Percentiles rank a stretch among this genome's conserved stretches.
Evolutionary conservation across 2,888 invertebrate genomes (phyloP).

Genomic region (Shargacucullia verbasci): DNA sequence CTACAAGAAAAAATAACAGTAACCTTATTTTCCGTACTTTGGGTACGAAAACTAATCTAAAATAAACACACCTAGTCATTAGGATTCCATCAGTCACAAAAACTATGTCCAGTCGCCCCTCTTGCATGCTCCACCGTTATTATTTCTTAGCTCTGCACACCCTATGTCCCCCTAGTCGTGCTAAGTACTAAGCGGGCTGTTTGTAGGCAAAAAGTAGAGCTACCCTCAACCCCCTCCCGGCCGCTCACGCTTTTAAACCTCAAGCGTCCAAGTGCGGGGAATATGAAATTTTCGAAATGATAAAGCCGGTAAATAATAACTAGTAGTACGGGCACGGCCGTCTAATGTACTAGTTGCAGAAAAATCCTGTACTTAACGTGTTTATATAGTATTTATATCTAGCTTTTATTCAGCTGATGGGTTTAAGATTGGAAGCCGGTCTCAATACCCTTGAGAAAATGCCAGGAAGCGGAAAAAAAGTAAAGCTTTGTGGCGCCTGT

Average conservation of each 20-base stretch:
- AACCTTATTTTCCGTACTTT: conserved; percentile 6
- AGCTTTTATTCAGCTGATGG: no score
- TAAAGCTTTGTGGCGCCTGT: no score
- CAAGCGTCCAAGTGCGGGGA: conserved; percentile 89
- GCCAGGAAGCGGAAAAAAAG: no score
- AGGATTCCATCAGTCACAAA: conserved; percentile 68
- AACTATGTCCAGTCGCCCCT: conserved; percentile 71
- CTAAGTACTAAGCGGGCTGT: conserved; percentile 81
- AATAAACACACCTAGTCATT: conserved; percentile 59
- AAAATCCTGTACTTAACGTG: conserved; percentile 42
- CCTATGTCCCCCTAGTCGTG: conserved; percentile 77
- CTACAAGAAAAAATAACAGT: not conserved
- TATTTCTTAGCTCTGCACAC: conserved; percentile 82
- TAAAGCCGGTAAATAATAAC: conserved; percentile 89
- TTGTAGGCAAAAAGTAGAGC: conserved; percentile 83
- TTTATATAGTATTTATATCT: no score
- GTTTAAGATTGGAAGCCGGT: no score
- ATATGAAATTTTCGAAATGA: conserved; percentile 90
- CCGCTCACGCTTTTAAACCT: conserved; percentile 88
- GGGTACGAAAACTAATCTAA: conserved; percentile 32
- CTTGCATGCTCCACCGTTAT: conserved; percentile 84
- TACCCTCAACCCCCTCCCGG: conserved; percentile 65
- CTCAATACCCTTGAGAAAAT: no score
- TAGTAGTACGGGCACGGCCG: conserved; percentile 85
- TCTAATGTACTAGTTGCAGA: conserved; percentile 75